These are phyloP conservation scores for Coilia nasus DNA, from an alignment of 2,797 vertebrate genomes.

Conservation along the genomic window DNA sequence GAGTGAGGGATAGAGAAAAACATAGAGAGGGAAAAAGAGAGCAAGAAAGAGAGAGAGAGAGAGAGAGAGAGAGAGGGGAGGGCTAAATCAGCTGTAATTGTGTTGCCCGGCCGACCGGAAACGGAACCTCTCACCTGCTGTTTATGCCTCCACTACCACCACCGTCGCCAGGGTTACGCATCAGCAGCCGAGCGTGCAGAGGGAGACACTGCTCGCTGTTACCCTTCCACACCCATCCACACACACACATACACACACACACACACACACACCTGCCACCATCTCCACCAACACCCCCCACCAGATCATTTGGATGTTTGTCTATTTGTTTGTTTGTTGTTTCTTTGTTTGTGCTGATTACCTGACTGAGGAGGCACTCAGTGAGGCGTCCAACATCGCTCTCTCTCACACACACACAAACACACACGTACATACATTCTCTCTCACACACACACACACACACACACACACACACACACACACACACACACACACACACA, in stretches of 20 bases:
- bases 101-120: constrained; percentile 44
- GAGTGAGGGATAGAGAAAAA: constrained; percentile 31
- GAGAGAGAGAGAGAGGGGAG: not conserved
- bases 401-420: too few relatives aligned
- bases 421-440: too few relatives aligned
- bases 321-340: constrained; percentile 16
- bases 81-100: constrained; percentile 25
- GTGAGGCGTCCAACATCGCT: not conserved
- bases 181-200: constrained; percentile 18
- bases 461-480: too few relatives aligned
- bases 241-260: not conserved
- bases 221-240: not conserved
- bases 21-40: not conserved
- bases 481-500: too few relatives aligned
- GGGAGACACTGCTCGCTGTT: not conserved
- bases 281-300: not conserved
- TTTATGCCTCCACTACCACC: constrained; percentile 26
- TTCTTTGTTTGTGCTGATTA: constrained; percentile 1
- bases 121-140: constrained; percentile 28
- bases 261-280: constrained; percentile 10
- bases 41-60: not conserved
- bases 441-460: not conserved
- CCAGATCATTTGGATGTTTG: constrained; percentile 7
- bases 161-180: not conserved
- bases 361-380: not conserved